Evolutionary conservation across 2,888 invertebrate genomes (phyloP).

Genomic region (Phlogophora meticulosa): DNA sequence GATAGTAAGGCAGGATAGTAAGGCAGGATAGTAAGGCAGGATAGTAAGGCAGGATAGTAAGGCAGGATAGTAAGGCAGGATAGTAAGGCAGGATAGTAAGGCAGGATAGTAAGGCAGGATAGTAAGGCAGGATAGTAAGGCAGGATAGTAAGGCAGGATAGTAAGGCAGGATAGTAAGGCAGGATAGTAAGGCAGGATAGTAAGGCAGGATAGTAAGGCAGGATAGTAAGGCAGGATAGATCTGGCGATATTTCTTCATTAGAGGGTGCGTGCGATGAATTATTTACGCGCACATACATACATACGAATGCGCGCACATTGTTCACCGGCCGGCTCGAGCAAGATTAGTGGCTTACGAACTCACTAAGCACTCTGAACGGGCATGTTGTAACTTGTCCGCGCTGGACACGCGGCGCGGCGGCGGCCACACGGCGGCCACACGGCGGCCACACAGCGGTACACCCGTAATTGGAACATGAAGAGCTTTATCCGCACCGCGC

Average conservation of each 20-base stretch:
- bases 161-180: too few species aligned
- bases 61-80: too few species aligned
- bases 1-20: too few species aligned
- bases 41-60: too few species aligned
- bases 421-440: background rate
- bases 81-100: too few species aligned
- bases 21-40: too few species aligned
- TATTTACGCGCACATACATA: conserved; percentile 56
- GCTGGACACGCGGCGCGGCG: background rate
- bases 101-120: too few species aligned
- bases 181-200: too few species aligned
- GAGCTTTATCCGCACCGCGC: background rate
- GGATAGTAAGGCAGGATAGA: conserved; percentile 30
- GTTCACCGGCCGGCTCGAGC: conserved; percentile 9
- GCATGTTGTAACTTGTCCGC: conserved; percentile 4
- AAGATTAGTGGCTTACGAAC: conserved; percentile 3
- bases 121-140: too few species aligned
- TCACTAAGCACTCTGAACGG: conserved; percentile 15
- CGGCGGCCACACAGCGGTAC: background rate
- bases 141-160: too few species aligned
- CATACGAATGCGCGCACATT: conserved; percentile 48
- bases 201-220: too few species aligned
- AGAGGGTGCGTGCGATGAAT: conserved; percentile 47
- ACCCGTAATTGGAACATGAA: conserved; percentile 1
- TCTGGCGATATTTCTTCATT: conserved; percentile 57